phyloP scores from a whole-genome alignment of 2,888 invertebrate genomes.

The Iselma pallidipennis region DNA sequence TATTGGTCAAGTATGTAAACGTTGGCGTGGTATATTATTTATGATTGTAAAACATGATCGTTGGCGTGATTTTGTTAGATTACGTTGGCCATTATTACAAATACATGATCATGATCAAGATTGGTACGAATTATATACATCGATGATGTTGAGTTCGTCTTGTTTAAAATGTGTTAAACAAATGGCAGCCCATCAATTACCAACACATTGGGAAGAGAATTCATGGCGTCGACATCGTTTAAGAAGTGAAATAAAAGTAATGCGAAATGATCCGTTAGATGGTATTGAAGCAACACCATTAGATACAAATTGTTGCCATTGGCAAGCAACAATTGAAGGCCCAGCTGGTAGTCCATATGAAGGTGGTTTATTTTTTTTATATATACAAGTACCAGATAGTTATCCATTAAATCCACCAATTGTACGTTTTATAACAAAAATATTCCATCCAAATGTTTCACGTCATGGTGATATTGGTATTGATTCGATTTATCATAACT shows the following conservation, averaged over 20 bases:
- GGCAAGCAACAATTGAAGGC: constrained; percentile 93
- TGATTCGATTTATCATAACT: constrained; percentile 94
- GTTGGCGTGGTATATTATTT: constrained; percentile 81
- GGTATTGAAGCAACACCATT: constrained; percentile 83
- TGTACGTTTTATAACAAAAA: constrained; percentile 89
- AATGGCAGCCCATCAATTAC: constrained; percentile 74
- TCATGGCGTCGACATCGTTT: constrained; percentile 82
- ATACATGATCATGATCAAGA: constrained; percentile 62
- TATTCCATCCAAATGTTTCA: constrained; percentile 93
- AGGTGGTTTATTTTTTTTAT: constrained; percentile 89
- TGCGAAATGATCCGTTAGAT: constrained; percentile 79
- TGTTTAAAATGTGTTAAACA: constrained; percentile 87
- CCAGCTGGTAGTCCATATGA: constrained; percentile 93
- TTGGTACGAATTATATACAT: constrained; percentile 76
- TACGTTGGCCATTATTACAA: constrained; percentile 85
- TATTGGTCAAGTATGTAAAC: constrained; percentile 81
- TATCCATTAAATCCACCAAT: constrained; percentile 92
- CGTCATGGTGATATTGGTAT: constrained; percentile 95
- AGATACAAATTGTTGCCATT: constrained; percentile 82
- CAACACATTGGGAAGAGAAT: constrained; percentile 69
- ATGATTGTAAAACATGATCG: constrained; percentile 73
- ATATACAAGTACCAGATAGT: constrained; percentile 85
- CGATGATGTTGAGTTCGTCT: constrained; percentile 76
- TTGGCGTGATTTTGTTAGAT: constrained; percentile 78
- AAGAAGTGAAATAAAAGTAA: constrained; percentile 71